Base-by-base conservation (phyloP, 2,797 vertebrate species). In the Chloroceryle amazona region DNA sequence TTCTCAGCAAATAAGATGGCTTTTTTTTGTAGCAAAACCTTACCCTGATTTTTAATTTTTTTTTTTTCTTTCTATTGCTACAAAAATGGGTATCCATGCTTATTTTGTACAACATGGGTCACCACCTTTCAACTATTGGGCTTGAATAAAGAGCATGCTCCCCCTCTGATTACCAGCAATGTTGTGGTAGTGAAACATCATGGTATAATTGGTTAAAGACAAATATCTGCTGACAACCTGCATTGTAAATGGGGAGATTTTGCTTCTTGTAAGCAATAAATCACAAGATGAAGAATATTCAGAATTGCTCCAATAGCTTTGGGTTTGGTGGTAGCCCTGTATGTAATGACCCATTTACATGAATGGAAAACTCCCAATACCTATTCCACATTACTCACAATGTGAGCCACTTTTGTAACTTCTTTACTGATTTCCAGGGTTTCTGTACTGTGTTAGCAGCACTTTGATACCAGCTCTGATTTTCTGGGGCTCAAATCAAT, bases 51-150 rank as follows among this genome's bases (percentile, higher is more conserved):
- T 86, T 71, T 42, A 31, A 18, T 58, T 90, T 72, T 13, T 23
- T 6, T 65, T 76, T 58, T 58, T 58, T 35, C 21, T 35, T 58
- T 58, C 63, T 73, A 62, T 73, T 95, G 60, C 75, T 86, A 86
- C n/a, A 81, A 75, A 92, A 94, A 66, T 42, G 11, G 11, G 86
- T 93, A 94, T 89, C 80, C 85, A 82, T 85, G 63, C 83, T 93
- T 73, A 73, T 67, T 91, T 81, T 80, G 7, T 90, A 81, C 52
- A 79, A 66, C 0, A 0, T 51, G 94, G 93, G 88, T 90, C 91
- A 92, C 83, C 81, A 95, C 83, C 93, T 92, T 90, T 92, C 82
- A 85, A 73, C 72, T 51, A 60, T 4, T 81, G 18, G 15, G 3
- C 37, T 73, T 78, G 33, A 67, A 61, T 67, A 49, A 93, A 84